These are phyloP conservation scores for Tringa solitaria DNA, from an alignment of 2,113 vertebrate species.

Conservation along the genomic window DNA sequence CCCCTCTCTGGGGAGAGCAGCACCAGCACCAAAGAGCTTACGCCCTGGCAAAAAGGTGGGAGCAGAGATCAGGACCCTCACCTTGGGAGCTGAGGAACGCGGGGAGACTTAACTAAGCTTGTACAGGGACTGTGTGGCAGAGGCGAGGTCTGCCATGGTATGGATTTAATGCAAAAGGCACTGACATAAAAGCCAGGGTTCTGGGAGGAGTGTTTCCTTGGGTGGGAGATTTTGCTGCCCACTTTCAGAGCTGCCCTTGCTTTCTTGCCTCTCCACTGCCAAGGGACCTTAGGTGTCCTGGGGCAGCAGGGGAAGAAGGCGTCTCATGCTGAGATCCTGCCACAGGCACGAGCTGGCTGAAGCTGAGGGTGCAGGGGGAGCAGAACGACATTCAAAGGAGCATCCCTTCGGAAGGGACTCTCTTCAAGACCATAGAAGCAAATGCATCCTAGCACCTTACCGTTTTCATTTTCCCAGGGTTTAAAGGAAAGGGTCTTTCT, in stretches of 20 bases:
- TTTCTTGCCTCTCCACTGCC: not conserved
- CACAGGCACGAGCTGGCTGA: not conserved
- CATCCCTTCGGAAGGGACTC: not conserved
- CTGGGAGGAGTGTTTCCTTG: not conserved
- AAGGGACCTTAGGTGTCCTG: not conserved
- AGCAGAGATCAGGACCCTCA: too few relatives aligned
- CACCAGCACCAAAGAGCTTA: not conserved
- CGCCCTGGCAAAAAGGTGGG: not conserved
- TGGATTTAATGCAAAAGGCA: not conserved
- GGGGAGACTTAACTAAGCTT: accelerated
- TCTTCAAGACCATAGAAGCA: not conserved
- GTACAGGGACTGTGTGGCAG: not conserved
- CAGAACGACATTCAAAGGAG: not conserved
- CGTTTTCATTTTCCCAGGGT: not conserved
- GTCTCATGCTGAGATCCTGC: not conserved
- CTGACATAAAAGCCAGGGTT: accelerated
- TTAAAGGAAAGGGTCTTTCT: not conserved
- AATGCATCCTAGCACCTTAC: not conserved
- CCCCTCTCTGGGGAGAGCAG: not conserved
- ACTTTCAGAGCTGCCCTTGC: not conserved
- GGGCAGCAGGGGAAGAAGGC: not conserved
- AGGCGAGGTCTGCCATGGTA: not conserved
- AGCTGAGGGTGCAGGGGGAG: not conserved
- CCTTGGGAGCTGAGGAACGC: not conserved
- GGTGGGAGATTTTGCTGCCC: not conserved